phyloP scores from a whole-genome alignment of 2,888 invertebrate species.

The Eucera pruinosa region DNA sequence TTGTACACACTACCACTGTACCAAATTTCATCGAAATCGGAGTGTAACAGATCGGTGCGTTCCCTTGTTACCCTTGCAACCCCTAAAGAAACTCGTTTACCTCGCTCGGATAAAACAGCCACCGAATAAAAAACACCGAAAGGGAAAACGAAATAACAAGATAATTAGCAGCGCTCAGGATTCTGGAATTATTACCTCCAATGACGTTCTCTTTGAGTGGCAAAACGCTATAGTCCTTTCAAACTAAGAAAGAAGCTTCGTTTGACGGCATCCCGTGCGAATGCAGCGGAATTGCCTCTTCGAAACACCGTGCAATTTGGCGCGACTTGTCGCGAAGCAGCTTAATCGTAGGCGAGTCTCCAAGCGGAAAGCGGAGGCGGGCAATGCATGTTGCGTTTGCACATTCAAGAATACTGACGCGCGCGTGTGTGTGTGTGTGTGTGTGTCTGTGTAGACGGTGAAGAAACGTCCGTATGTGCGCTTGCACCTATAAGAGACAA shows the following conservation, averaged over 20 bases:
- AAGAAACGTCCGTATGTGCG: conserved; percentile 6
- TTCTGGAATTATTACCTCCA: conserved; percentile 19
- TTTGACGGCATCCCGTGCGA: conserved; percentile 27
- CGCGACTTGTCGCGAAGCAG: conserved; percentile 61
- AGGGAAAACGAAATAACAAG: conserved; percentile 14
- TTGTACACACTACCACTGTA: too few relatives aligned
- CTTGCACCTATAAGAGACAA: background rate
- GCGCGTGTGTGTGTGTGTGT: too few relatives aligned
- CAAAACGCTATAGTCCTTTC: conserved; percentile 13
- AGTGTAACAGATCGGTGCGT: too few relatives aligned
- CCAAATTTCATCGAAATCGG: too few relatives aligned
- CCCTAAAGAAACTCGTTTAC: too few relatives aligned
- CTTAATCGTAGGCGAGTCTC: conserved; percentile 63
- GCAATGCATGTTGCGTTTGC: conserved; percentile 44
- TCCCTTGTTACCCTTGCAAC: too few relatives aligned
- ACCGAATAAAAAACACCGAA: background rate
- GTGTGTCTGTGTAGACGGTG: background rate
- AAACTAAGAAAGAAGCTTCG: background rate
- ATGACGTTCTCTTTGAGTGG: background rate
- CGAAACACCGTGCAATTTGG: conserved; percentile 67
- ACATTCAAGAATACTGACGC: conserved; percentile 20
- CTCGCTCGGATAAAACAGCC: too few relatives aligned
- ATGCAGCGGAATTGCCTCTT: conserved; percentile 46
- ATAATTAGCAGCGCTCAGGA: conserved; percentile 22
- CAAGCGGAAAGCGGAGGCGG: conserved; percentile 58